Evolutionary conservation across 2,888 invertebrate genomes (phyloP), one percentile per base, ranked within the genome.

Genomic region (Xestia sexstrigata): DNA sequence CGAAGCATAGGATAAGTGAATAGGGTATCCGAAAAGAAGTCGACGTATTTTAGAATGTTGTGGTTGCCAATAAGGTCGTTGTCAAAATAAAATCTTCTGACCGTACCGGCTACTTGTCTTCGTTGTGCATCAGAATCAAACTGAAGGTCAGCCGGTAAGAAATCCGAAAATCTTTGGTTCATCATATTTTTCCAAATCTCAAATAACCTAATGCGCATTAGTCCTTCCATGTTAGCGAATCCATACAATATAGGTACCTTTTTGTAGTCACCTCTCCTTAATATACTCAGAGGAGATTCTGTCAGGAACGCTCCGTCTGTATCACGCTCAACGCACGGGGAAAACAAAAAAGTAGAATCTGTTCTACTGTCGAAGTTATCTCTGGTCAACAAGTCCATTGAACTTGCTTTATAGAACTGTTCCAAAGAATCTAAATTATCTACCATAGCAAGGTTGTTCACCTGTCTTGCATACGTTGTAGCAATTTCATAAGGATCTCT

Each of bases 11-110:
- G 83, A 30, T 85, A 88, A 11, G 77, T 74, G 77, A 92, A 88
- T 8, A 90, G 45, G 15, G 89, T 72, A 75, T 93, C 93, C 8
- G 90, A 79, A 66, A 92, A 92, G 69, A 81, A 93, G 62, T 93
- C 82, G 7, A 93, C 81, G 55, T 89, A 93, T 4, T 47, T 42
- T 9, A 42, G 9, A 42, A 42, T 69, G 39, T 76, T 90, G 1
- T 90, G 84, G 4, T 88, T 71, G 20, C 67, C 68, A 7, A 93
- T 79, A 20, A 87, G 70, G 7, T 89, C 78, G 0, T 89, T 74
- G 6, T 86, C 90, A 78, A 93, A 93, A 74, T 92, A 93, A 87
- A 91, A 93, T 39, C 86, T 66, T 70, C 92, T 94, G 0, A 94
- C 71, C 35, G 35, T 35, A 42, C 85, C 60, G 0, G 91, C 91